phyloP scores from a whole-genome alignment of 2,888 invertebrate genomes.

The Cyclophora punctaria region DNA sequence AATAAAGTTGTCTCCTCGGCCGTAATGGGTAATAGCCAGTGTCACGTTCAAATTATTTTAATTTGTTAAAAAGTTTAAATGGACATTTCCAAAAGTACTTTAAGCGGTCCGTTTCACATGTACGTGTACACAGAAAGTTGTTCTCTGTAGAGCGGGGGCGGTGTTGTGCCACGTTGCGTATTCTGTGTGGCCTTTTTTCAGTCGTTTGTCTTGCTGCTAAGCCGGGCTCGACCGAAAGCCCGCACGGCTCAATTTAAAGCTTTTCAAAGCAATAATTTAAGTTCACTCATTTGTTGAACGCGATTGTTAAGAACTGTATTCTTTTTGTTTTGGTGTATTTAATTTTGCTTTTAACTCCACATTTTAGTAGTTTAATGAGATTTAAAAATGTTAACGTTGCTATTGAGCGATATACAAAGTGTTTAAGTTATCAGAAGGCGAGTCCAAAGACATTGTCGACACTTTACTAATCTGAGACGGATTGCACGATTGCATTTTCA shows the following conservation, averaged over 20 bases:
- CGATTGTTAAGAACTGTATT: slow-evolving; percentile 23
- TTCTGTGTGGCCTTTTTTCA: slow-evolving; percentile 35
- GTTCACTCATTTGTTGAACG: slow-evolving; percentile 34
- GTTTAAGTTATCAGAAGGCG: no score
- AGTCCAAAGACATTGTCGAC: no score
- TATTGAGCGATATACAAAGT: no score
- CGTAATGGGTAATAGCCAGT: no score
- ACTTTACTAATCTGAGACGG: no score
- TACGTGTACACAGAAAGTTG: slow-evolving; percentile 11
- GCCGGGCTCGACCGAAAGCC: slow-evolving; percentile 34
- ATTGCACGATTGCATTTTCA: no score
- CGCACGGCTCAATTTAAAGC: slow-evolving; percentile 41
- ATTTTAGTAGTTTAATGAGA: no score
- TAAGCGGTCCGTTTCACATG: slow-evolving; percentile 7
- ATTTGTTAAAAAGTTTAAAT: neutral
- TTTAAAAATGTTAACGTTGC: no score
- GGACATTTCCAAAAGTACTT: no score
- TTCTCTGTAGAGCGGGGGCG: slow-evolving; percentile 18
- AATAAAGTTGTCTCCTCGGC: no score
- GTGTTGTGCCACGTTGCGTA: slow-evolving; percentile 21
- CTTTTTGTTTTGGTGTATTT: neutral
- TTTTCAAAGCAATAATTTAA: slow-evolving; percentile 40
- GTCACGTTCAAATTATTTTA: no score
- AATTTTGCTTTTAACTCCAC: no score
- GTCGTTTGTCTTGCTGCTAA: slow-evolving; percentile 43